Base-by-base conservation (phyloP, 2,888 invertebrate species). In the Hirtodrosophila confusa region DNA sequence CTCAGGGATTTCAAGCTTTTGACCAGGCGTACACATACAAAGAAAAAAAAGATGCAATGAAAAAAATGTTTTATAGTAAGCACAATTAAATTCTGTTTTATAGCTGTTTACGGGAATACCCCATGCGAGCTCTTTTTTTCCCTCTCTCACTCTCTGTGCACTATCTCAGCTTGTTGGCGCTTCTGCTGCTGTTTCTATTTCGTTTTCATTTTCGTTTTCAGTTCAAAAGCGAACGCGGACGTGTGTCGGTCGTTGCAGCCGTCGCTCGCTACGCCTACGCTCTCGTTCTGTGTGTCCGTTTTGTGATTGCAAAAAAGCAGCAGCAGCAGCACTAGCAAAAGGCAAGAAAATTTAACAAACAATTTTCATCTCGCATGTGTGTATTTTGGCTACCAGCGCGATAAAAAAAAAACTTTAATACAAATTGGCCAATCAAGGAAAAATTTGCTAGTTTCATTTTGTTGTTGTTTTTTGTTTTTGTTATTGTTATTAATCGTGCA, bases 271-370 rank as follows among this genome's bases (percentile, higher is more conserved):
- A 68, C 62, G 68, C 68, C 57, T 65, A 56, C 60, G 83, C 64
- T 62, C 45, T 66, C 58, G 76, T 76, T 72, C 57, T 48, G 63
- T 76, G 47, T 76, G 68, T 79, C 54, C 60, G 66, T 78, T 71
- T 73, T 79, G 53, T 71, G 80, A 84, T 79, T 79, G 80, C 80
- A 84, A 80, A 84, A 84, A 77, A 72, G 63, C 57, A 70, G 44
- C 27, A 27, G 27, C 27, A 17, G 1, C 17, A 17, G 17, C 50
- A 61, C 24, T 61, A 63, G 60, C 55, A 60, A 75, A 68, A 61
- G 44, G 63, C 66, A 76, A 65, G 61, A 55, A 65, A 63, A 61
- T 67, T 79, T 11, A 67, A 66, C 45, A 65, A 63, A 48, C 55
- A 60, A 41, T 66, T 80, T 80, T 72, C 69, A 66, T 62, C 35